Conservation (phyloP, 2,797 vertebrate genomes). For the Esox lucius region DNA sequence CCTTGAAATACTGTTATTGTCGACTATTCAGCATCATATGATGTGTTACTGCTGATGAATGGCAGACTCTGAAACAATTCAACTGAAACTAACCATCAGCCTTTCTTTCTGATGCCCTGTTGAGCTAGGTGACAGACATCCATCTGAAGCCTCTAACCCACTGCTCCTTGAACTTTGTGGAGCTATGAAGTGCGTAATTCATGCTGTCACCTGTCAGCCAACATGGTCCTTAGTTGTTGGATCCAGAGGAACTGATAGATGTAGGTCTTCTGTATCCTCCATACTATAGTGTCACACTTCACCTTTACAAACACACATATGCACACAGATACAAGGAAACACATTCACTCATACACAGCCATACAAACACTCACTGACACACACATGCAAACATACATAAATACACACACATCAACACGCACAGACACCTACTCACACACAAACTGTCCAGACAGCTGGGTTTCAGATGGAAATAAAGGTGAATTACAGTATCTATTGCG, state of each 20-base stretch:
- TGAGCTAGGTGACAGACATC: too few species aligned
- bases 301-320: neutral
- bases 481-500: too few species aligned
- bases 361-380: neutral
- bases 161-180: conserved; percentile 29
- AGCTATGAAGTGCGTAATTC: conserved; percentile 36
- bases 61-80: too few species aligned
- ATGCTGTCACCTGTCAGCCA: conserved; percentile 35
- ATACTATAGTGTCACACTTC: too few species aligned
- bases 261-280: too few species aligned
- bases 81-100: neutral
- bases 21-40: neutral
- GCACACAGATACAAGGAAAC: neutral
- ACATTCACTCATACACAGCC: neutral
- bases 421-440: neutral
- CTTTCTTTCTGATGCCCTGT: too few species aligned
- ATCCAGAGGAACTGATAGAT: neutral
- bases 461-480: conserved; percentile 51
- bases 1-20: too few species aligned
- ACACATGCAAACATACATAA: conserved; percentile 2
- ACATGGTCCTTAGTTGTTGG: conserved; percentile 16
- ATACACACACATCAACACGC: neutral
- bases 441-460: conserved; percentile 32
- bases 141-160: conserved; percentile 14
- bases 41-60: neutral